Conservation (phyloP, 2,888 invertebrate species). For the Netelia inedita region DNA sequence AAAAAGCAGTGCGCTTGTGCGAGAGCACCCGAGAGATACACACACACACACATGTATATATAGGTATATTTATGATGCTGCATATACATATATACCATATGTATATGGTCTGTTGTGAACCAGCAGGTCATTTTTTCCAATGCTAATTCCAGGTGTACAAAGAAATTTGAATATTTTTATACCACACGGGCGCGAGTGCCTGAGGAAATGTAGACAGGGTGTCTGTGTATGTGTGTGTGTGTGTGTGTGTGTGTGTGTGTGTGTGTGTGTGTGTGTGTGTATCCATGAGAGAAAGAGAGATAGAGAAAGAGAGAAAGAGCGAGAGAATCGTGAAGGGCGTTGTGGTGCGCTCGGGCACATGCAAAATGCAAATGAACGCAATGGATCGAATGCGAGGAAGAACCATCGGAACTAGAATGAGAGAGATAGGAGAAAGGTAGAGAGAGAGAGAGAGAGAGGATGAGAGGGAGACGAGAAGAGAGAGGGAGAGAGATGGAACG, state of each 20-base stretch:
- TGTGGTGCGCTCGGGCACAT: conserved; percentile 25
- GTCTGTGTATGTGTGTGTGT: too few relatives aligned
- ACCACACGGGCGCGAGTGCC: conserved; percentile 10
- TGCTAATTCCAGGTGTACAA: conserved; percentile 67
- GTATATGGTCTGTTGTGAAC: conserved; percentile 13
- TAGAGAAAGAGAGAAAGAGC: not conserved
- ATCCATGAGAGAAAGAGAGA: conserved; percentile 3
- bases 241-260: too few relatives aligned
- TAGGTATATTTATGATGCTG: too few relatives aligned
- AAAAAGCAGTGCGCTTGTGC: conserved; percentile 13
- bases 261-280: too few relatives aligned
- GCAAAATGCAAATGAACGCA: conserved; percentile 77
- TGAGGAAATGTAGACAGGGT: not conserved
- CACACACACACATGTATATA: conserved; percentile 3
- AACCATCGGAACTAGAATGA: not conserved
- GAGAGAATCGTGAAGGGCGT: conserved; percentile 32
- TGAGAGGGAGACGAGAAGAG: not conserved
- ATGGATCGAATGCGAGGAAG: conserved; percentile 71
- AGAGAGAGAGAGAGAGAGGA: not conserved
- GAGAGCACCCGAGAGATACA: not conserved
- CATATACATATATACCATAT: not conserved
- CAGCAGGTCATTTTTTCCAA: conserved; percentile 54
- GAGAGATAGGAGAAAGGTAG: not conserved
- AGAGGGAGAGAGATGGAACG: conserved; percentile 35
- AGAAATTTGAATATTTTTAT: conserved; percentile 69